These are phyloP conservation scores for Phanerotoma sp. DNA, from an alignment of 2,888 invertebrate genomes.

Conservation along the genomic window DNA sequence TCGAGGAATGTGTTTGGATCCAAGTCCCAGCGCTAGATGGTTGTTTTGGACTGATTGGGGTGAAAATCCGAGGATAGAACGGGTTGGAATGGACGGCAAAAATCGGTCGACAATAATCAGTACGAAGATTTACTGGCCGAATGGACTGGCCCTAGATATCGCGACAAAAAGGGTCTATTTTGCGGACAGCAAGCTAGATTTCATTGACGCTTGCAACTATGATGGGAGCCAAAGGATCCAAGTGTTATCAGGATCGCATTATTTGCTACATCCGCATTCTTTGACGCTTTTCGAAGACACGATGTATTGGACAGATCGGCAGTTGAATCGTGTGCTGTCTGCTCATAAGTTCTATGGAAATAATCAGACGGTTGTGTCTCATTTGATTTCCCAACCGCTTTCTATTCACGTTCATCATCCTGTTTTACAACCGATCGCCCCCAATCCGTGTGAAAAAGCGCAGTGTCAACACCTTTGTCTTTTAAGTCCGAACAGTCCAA, in stretches of 20 bases:
- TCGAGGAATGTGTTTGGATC: constrained; percentile 94
- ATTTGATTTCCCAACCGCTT: constrained; percentile 90
- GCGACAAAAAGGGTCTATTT: constrained; percentile 93
- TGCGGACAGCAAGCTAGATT: constrained; percentile 95
- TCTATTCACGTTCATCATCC: constrained; percentile 96
- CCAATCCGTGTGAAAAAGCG: constrained; percentile 74
- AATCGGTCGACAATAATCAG: constrained; percentile 82
- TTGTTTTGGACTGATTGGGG: constrained; percentile 99
- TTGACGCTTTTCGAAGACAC: constrained; percentile 94
- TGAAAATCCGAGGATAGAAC: constrained; percentile 92
- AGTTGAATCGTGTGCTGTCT: constrained; percentile 84
- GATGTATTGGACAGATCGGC: constrained; percentile 95
- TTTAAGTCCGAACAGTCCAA: constrained; percentile 71
- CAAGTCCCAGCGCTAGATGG: constrained; percentile 81
- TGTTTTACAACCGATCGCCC: constrained; percentile 80
- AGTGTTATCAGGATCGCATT: constrained; percentile 85
- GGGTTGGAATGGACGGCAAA: constrained; percentile 95
- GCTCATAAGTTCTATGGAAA: constrained; percentile 90
- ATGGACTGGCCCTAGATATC: constrained; percentile 93
- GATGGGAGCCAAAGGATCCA: constrained; percentile 90
- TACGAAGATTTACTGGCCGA: constrained; percentile 98
- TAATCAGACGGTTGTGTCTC: constrained; percentile 92
- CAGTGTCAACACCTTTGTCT: constrained; percentile 90
- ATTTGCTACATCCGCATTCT: constrained; percentile 93
- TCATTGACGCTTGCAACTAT: constrained; percentile 97